A percentile compares a stretch with the other conserved stretches of the same genome.
Evolutionary conservation across 1,140 invertebrate species (phyloP).

Genomic region (Ditylenchus dipsaci): DNA sequence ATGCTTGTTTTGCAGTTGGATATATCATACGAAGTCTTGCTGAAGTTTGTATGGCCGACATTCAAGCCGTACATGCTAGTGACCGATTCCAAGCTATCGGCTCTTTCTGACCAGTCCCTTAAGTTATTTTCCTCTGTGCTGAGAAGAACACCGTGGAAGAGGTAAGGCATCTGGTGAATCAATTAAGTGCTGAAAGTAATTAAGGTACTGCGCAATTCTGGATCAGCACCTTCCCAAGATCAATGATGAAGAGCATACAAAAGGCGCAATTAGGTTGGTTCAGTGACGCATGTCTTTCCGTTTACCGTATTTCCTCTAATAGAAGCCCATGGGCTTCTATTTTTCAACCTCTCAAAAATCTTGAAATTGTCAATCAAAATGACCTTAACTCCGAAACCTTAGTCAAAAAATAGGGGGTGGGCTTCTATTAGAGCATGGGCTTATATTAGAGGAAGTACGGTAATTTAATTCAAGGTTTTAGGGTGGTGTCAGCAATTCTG

Average conservation of each 20-base stretch:
- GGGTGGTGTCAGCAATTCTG: slow-evolving; percentile 75
- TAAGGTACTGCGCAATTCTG: slow-evolving; percentile 51
- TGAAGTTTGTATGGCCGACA: slow-evolving; percentile 79
- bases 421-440: too few relatives aligned
- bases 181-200: slow-evolving; percentile 39
- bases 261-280: slow-evolving; percentile 69
- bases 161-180: not conserved
- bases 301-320: too few relatives aligned
- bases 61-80: slow-evolving; percentile 74
- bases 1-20: slow-evolving; percentile 29
- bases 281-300: too few relatives aligned
- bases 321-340: too few relatives aligned
- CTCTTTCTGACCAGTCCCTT: slow-evolving; percentile 75
- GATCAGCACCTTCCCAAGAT: slow-evolving; percentile 65
- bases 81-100: slow-evolving; percentile 72
- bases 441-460: too few relatives aligned
- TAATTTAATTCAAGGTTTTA: too few relatives aligned
- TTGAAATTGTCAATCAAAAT: too few relatives aligned
- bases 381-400: too few relatives aligned
- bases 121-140: slow-evolving; percentile 36
- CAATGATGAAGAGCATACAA: slow-evolving; percentile 68
- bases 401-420: too few relatives aligned
- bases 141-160: slow-evolving; percentile 30
- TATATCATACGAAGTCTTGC: slow-evolving; percentile 58
- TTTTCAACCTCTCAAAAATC: too few relatives aligned